Evolutionary conservation across 2,797 vertebrate genomes (phyloP), one percentile per base, ranked within the genome.

Genomic region (Vespertilio murinus): DNA sequence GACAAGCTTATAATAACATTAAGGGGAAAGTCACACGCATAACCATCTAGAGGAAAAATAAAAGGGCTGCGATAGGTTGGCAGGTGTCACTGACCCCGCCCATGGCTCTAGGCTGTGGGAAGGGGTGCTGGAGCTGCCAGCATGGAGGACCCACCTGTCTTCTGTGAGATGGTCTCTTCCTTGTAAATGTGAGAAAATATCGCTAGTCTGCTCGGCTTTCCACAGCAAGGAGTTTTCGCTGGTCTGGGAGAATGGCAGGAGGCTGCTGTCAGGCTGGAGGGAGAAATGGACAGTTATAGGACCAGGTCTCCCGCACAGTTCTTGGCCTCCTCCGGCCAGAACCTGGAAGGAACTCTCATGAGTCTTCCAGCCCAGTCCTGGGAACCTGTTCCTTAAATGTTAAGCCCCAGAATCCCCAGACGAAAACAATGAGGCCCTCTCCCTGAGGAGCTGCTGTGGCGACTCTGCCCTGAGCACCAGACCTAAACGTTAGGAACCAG

Each of bases 251-350:
- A 86, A 85, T 42, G 80, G 13, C 0, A 22, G 70, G 65, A 71
- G 73, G 90, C 88, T 94, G 83, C 67, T 92, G 42, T 79, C 92
- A 42, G 95, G 56, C 96, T 97, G 78, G 5, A 54, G 5, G 38
- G 77, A 93, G 87, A 97, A 75, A 93, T 8, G 8, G 0, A 54
- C 30, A 65, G 65, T 88, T 49, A 83, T 70, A 38, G 22, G 61
- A n/a, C 8, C 3, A 47, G 23, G 10, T 69, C 20, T 45, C 12
- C 3, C 3, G 2, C 45, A 49, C 1, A 18, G 28, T 22, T 82
- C 18, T 10, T 17, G 28, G 40, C 47, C 38, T 89, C n/a, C 75
- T 91, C 2, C 8, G 4, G 61, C 52, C 17, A 84, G 74, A 47
- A 78, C 9, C 70, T 35, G 49, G 38, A 86, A 90, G 23, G 64